phyloP scores from a whole-genome alignment of 2,113 vertebrate species.

The Dascyllus trimaculatus region DNA sequence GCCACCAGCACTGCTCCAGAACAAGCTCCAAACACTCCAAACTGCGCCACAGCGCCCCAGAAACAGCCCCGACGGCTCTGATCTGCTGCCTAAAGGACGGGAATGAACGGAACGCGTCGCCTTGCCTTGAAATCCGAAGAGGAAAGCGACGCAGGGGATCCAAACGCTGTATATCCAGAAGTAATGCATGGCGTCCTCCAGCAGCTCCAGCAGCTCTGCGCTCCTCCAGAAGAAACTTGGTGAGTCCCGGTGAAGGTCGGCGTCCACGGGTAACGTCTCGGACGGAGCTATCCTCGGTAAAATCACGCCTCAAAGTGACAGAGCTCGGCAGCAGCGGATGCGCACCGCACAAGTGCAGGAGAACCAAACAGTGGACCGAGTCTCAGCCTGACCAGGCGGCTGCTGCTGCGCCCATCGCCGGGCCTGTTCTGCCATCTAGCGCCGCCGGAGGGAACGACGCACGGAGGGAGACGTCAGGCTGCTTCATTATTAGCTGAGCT shows the following conservation, averaged over 20 bases:
- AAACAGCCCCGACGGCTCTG: not conserved
- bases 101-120: not conserved
- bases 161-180: constrained; percentile 73
- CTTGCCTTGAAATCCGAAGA: constrained; percentile 73
- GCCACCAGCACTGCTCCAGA: constrained; percentile 11
- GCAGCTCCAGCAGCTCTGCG: constrained; percentile 38
- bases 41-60: not conserved
- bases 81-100: too few species aligned
- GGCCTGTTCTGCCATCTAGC: constrained; percentile 65
- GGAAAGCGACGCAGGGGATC: constrained; percentile 64
- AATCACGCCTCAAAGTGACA: constrained; percentile 27
- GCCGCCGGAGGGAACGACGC: not conserved
- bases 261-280: constrained; percentile 21
- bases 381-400: not conserved
- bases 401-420: not conserved
- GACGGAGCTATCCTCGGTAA: constrained; percentile 30
- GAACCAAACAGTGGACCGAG: constrained; percentile 14
- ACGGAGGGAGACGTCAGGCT: not conserved
- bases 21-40: constrained; percentile 23
- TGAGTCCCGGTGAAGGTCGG: constrained; percentile 16
- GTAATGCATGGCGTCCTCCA: constrained; percentile 63
- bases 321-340: constrained; percentile 18
- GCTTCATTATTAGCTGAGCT: constrained; percentile 26
- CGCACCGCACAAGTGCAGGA: constrained; percentile 28
- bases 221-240: constrained; percentile 44